These are phyloP conservation scores for Cynoglossus semilaevis DNA, from an alignment of 2,113 vertebrate genomes.

Conservation along the genomic window DNA sequence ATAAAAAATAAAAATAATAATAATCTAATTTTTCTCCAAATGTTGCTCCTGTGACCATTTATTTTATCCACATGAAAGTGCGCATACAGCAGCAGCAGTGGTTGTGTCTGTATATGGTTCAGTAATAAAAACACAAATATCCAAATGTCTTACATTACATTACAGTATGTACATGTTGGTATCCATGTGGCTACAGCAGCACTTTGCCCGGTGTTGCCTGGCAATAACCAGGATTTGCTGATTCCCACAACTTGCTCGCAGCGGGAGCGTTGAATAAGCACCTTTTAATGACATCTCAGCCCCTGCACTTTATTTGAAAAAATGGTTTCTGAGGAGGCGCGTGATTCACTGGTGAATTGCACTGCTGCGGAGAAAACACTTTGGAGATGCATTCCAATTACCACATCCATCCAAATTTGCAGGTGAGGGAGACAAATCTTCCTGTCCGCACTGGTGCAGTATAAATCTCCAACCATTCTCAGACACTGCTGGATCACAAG, in stretches of 20 bases:
- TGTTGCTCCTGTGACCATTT: neutral
- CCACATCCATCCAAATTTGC: neutral
- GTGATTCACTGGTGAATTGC: conserved; percentile 1
- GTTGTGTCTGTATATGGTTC: neutral
- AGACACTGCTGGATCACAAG: too few relatives aligned
- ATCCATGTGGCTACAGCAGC: conserved; percentile 4
- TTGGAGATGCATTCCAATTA: neutral
- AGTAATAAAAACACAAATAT: neutral
- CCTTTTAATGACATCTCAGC: conserved; percentile 25
- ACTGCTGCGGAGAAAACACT: neutral
- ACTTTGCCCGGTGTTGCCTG: conserved; percentile 10
- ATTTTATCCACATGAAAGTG: neutral
- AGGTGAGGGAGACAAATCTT: neutral
- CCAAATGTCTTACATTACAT: neutral
- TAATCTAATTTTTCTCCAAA: neutral
- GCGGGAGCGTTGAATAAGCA: conserved; percentile 23
- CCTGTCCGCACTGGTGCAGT: neutral
- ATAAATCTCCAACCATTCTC: too few relatives aligned
- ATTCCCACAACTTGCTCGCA: conserved; percentile 13
- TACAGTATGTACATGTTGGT: neutral
- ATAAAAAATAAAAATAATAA: too few relatives aligned
- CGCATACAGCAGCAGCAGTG: neutral
- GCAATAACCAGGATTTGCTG: conserved; percentile 36
- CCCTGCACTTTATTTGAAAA: neutral
- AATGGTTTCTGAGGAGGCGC: conserved; percentile 2